Evolutionary conservation across 2,888 invertebrate species (phyloP).

Genomic region (Mythimna impura): DNA sequence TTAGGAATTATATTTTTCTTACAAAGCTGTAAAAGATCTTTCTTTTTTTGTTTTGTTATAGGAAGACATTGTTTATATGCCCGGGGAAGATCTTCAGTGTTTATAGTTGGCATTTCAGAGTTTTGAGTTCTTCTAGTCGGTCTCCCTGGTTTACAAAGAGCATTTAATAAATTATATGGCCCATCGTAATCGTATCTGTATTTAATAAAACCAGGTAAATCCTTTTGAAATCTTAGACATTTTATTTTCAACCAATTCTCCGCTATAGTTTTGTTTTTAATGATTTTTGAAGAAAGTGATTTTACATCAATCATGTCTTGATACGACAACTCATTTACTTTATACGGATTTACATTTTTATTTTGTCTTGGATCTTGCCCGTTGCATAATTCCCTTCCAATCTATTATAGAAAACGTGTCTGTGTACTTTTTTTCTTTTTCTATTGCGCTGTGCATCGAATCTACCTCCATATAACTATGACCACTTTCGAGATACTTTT

Average conservation of each 20-base stretch:
- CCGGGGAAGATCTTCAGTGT: conserved; percentile 30
- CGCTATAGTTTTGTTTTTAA: conserved; percentile 30
- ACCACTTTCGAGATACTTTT: conserved; percentile 30
- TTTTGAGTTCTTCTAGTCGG: conserved; percentile 28
- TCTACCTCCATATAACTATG: conserved; percentile 18
- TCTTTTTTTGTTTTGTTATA: conserved; percentile 38
- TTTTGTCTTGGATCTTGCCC: conserved; percentile 25
- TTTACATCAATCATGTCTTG: conserved; percentile 34
- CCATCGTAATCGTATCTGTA: conserved; percentile 38
- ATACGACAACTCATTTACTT: conserved; percentile 14
- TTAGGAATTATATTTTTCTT: conserved; percentile 42
- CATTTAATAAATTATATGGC: conserved; percentile 38
- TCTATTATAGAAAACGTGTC: conserved; percentile 11
- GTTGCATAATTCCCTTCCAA: conserved; percentile 5
- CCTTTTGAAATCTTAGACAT: conserved; percentile 54
- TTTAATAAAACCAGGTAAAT: conserved; percentile 35
- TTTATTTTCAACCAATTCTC: conserved; percentile 37
- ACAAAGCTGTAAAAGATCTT: conserved; percentile 42
- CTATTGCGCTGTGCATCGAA: conserved; percentile 19
- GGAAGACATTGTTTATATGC: conserved; percentile 30
- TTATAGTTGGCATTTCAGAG: conserved; percentile 27
- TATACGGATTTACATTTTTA: conserved; percentile 25
- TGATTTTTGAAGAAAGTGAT: conserved; percentile 18
- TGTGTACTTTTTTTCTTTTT: conserved; percentile 21
- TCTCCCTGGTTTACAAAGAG: conserved; percentile 39